These are phyloP conservation scores for Trichomalopsis sarcophagae DNA, from an alignment of 1,140 invertebrate species.

Conservation along the genomic window DNA sequence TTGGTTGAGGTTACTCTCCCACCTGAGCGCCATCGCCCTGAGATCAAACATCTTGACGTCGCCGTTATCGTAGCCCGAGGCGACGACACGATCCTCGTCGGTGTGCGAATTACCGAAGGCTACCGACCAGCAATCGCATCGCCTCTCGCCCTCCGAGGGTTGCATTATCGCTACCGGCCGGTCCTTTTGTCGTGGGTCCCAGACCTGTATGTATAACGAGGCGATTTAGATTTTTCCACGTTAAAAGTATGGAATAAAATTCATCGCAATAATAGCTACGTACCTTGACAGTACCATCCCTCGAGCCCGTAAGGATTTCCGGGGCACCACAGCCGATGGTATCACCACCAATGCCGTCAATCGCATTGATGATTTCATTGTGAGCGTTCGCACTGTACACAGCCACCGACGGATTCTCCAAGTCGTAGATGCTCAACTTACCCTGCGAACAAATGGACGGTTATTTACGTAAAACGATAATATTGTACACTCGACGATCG, in stretches of 20 bases:
- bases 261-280: neutral
- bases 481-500: neutral
- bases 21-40: constrained; percentile 86
- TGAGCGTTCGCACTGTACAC: constrained; percentile 91
- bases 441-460: constrained; percentile 76
- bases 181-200: constrained; percentile 94
- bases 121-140: constrained; percentile 91
- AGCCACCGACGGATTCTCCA: constrained; percentile 83
- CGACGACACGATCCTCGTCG: constrained; percentile 88
- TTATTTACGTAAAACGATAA: neutral
- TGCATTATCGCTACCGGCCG: constrained; percentile 93
- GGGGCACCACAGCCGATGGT: constrained; percentile 90
- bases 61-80: constrained; percentile 96
- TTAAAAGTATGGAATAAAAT: neutral
- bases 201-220: constrained; percentile 75
- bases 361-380: constrained; percentile 91
- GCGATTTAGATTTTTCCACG: neutral
- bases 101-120: constrained; percentile 93
- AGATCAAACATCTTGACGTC: constrained; percentile 97
- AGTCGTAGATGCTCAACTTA: constrained; percentile 74
- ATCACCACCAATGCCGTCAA: constrained; percentile 94
- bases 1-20: constrained; percentile 96
- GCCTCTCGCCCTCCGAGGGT: constrained; percentile 79
- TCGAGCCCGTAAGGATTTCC: constrained; percentile 94
- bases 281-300: constrained; percentile 93